Conservation (phyloP, 2,113 vertebrate species). For the Pseudorhombus dupliciocellatus region DNA sequence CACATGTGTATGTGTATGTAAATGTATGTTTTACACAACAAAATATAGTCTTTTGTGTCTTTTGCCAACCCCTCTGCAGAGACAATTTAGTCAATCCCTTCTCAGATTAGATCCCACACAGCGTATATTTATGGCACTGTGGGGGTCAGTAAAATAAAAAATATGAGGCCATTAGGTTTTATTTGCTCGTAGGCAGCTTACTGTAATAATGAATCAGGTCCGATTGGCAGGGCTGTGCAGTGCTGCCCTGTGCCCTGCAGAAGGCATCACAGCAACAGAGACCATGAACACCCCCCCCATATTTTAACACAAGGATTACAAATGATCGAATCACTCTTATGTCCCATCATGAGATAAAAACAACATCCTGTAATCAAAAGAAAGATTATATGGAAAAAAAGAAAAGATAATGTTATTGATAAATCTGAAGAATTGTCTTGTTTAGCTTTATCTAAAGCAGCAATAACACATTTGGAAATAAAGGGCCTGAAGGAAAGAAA, state of each 20-base stretch:
- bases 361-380: too few species aligned
- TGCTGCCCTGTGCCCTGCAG: slow-evolving; percentile 16
- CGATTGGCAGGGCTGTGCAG: slow-evolving; percentile 13
- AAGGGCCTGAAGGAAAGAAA: background rate
- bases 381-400: too few species aligned
- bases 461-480: too few species aligned
- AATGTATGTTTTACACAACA: too few species aligned
- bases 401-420: too few species aligned
- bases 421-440: too few species aligned
- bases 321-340: background rate
- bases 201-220: background rate
- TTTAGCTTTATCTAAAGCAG: too few species aligned
- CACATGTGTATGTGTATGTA: too few species aligned
- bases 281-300: background rate
- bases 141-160: background rate
- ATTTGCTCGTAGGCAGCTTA: slow-evolving; percentile 7
- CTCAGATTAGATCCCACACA: background rate
- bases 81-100: background rate
- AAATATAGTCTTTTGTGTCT: background rate
- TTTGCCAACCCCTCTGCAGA: background rate
- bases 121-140: background rate
- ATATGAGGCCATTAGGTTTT: background rate
- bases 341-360: background rate
- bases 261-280: slow-evolving; percentile 28
- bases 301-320: background rate